Evolutionary conservation across 2,888 invertebrate genomes (phyloP).

Genomic region (Ophioninae sp.): DNA sequence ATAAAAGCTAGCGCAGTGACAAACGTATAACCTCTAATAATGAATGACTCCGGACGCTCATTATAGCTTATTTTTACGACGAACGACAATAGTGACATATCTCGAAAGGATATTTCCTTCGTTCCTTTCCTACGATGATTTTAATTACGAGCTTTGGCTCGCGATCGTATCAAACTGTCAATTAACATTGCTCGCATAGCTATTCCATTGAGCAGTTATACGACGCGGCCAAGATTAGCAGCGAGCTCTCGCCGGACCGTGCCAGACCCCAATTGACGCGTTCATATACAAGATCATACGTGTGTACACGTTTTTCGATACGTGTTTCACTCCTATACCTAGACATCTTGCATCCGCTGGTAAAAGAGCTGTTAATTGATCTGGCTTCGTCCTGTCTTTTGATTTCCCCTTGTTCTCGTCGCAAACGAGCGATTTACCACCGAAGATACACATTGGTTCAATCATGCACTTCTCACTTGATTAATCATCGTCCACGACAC

Average conservation of each 20-base stretch:
- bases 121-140: not conserved
- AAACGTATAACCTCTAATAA: not conserved
- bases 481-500: not conserved
- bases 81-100: not conserved
- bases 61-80: too few relatives aligned
- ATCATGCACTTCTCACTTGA: constrained; percentile 16
- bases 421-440: constrained; percentile 23
- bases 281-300: not conserved
- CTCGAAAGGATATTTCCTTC: constrained; percentile 2
- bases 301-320: not conserved
- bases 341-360: constrained; percentile 7
- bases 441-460: constrained; percentile 18
- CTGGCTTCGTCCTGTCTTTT: not conserved
- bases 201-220: constrained; percentile 49
- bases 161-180: constrained; percentile 32
- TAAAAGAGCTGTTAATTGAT: constrained; percentile 23
- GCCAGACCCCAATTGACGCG: constrained; percentile 29
- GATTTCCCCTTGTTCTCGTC: not conserved
- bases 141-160: constrained; percentile 34
- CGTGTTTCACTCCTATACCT: constrained; percentile 5
- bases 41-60: too few relatives aligned
- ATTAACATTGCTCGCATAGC: constrained; percentile 42
- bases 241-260: constrained; percentile 18
- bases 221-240: constrained; percentile 32
- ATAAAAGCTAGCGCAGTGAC: not conserved